Conservation (phyloP, 2,888 invertebrate species). For the Dynastes maya region DNA sequence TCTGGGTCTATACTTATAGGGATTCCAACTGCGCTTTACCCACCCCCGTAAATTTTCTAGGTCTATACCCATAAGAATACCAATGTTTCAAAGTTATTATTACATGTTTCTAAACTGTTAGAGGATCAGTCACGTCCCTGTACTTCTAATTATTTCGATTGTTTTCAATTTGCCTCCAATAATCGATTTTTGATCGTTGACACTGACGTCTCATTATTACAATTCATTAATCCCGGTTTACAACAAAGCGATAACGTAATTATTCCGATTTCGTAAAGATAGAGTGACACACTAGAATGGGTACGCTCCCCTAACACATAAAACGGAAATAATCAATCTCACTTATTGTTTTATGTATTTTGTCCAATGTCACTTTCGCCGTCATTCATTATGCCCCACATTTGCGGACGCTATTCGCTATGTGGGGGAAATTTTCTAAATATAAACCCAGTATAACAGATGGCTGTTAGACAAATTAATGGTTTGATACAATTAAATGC, state of each 20-base stretch:
- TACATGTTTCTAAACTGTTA: too few relatives aligned
- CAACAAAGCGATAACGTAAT: constrained; percentile 10
- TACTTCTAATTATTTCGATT: too few relatives aligned
- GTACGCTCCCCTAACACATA: constrained; percentile 5
- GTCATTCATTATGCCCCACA: constrained; percentile 25
- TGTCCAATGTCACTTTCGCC: constrained; percentile 38
- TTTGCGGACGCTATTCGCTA: constrained; percentile 12
- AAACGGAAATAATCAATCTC: constrained; percentile 37
- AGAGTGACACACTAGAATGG: not conserved
- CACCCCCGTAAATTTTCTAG: too few relatives aligned
- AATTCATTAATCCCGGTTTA: too few relatives aligned
- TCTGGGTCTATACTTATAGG: too few relatives aligned
- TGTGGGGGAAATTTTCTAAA: constrained; percentile 3
- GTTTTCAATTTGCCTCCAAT: too few relatives aligned
- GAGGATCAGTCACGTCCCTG: too few relatives aligned
- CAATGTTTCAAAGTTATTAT: too few relatives aligned
- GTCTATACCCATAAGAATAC: too few relatives aligned
- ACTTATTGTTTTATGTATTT: constrained; percentile 42
- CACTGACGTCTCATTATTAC: too few relatives aligned
- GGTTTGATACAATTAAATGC: constrained; percentile 13
- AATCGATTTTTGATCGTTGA: too few relatives aligned
- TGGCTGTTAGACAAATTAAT: constrained; percentile 12
- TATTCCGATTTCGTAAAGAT: not conserved
- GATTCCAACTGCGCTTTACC: too few relatives aligned
- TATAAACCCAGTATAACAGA: not conserved